These are phyloP conservation scores for Tragelaphus scriptus DNA, from an alignment of 2,113 vertebrate genomes.

Conservation along the genomic window DNA sequence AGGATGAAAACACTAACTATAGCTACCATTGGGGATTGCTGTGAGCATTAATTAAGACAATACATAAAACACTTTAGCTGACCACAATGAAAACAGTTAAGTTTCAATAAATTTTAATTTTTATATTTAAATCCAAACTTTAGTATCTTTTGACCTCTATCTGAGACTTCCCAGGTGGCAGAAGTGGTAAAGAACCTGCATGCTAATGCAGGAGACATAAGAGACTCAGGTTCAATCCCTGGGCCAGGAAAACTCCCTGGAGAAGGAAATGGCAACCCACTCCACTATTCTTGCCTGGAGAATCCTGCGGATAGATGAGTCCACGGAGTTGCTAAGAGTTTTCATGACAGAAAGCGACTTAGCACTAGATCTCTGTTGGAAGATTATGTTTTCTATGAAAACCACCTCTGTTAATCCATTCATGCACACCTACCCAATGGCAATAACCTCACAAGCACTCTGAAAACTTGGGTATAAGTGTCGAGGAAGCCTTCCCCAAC, in stretches of 20 bases:
- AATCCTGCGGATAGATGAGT: not conserved
- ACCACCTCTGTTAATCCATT: not conserved
- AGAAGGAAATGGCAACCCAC: not conserved
- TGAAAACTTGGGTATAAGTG: not conserved
- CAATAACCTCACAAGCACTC: not conserved
- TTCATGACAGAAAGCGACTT: not conserved
- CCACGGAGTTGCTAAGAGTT: not conserved
- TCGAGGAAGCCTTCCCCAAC: not conserved
- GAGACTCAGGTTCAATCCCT: not conserved
- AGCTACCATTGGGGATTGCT: not conserved
- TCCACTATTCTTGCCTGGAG: not conserved
- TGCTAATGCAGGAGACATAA: not conserved
- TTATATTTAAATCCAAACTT: slow-evolving; percentile 13
- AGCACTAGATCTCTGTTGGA: not conserved
- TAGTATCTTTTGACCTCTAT: not conserved
- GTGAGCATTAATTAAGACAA: not conserved
- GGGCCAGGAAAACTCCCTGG: not conserved
- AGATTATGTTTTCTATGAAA: not conserved
- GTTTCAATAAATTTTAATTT: not conserved
- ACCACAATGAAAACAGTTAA: not conserved
- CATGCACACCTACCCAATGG: not conserved
- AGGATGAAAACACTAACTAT: not conserved
- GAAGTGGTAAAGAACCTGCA: accelerated
- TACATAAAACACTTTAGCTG: not conserved
- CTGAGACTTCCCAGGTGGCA: not conserved